Base-by-base conservation (phyloP, 2,797 vertebrate species). In the Alcedo quadribrachys region DNA sequence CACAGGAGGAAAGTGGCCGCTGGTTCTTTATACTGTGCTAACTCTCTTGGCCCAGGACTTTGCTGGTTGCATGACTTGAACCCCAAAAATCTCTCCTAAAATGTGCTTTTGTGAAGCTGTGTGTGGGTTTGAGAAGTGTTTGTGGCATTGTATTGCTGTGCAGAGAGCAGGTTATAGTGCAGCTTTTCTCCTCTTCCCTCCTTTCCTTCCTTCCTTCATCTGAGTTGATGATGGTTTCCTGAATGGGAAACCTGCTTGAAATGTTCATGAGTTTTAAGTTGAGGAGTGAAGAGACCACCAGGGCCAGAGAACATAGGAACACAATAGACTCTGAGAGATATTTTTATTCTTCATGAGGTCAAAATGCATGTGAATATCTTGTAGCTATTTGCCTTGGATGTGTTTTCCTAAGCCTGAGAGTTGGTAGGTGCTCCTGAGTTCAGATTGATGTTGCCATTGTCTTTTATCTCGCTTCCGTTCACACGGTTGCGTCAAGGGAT, bases 21-120 rank as follows among this genome's bases (percentile, higher is more conserved):
- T 73, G 8, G 8, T 50, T 68, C 5, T 42, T 65, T 57, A 3
- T 4, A 18, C 37, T 1, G 1, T 42, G 40, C 48, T n/a, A 18
- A 33, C 9, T 71, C 24, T 55, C 9, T 50, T 51, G 53, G 32
- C 33, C 28, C 19, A 50, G 70, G 16, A 40, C 28, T 7, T 24
- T 0, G 0, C 37, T n/a, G 53, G 19, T 70, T 58, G 27, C 28
- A 7, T 0, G 1, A 28, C 25, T 20, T 27, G 22, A 58, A 37
- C 81, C 45, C 45, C 20, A 9, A 19, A 68, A 53, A 15, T 60
- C 76, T 87, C 25, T 76, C 54, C 35, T 67, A 30, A 75, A 75
- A 55, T 12, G 18, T 71, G 12, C 25, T 62, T 60, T 37, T 74
- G 37, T 67, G 46, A 75, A 79, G 53, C 67, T 84, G 28, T 61